Evolutionary conservation across 2,797 vertebrate genomes (phyloP), one percentile per base, ranked within the genome.

Genomic region (Phrynocephalus forsythii): DNA sequence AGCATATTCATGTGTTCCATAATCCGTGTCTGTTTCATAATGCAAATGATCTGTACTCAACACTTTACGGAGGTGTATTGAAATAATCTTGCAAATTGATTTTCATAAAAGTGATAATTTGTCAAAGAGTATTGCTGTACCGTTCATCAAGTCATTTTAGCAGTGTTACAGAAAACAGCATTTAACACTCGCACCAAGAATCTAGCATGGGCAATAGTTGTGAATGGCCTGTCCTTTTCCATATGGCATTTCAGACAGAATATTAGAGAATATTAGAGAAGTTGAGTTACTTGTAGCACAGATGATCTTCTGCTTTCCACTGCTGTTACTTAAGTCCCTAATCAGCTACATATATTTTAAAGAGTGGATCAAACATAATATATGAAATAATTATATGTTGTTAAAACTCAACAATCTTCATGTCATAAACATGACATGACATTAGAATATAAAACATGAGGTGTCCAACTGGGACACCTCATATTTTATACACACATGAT

Each of bases 21-120:
- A 72, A 28, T 72, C 22, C 71, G 56, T 83, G 71, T 63, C 60
- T 33, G 71, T 26, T 10, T 11, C 68, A 33, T 33, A 30, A 20
- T 83, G 10, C 50, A 72, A 72, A 83, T 72, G 52, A 48, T 56
- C 63, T 72, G 48, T 24, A 83, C 50, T 72, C 82, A 72, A 67
- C 81, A 83, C 16, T 28, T 44, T 83, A 44, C 50, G 6, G 11
- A 50, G 20, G n/a, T 76, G 24, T 16, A 22, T n/a, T 76, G 73
- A 76, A 76, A 38, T 76, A 76, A 76, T 24, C 38, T 48, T 26
- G 20, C 73, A 76, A 76, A 76, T 76, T 76, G 73, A 56, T 83
- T 83, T 83, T 83, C 82, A 83, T 72, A 56, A 71, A 83, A 83
- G 68, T 83, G n/a, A 72, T 83, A 72, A 83, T 8, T 83, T 72